Evolutionary conservation across 2,797 vertebrate genomes (phyloP).

Genomic region (Etheostoma perlongum): DNA sequence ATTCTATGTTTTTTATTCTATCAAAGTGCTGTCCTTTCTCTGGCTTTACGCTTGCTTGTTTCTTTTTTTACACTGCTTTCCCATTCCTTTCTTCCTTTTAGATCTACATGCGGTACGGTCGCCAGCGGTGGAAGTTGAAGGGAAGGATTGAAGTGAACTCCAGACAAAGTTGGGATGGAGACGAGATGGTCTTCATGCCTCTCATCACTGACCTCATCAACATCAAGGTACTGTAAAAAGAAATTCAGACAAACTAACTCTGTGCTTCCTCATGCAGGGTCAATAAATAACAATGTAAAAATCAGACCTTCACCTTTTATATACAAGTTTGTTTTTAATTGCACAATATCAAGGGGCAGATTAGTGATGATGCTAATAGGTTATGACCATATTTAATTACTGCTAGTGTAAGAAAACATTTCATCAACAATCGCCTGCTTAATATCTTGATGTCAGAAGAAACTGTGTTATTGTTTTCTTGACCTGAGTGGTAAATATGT

Average conservation of each 20-base stretch:
- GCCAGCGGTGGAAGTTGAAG: conserved; percentile 97
- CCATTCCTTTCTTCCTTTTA: conserved; percentile 53
- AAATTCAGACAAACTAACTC: background rate
- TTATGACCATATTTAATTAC: background rate
- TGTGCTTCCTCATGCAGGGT: background rate
- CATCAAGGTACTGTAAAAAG: conserved; percentile 90
- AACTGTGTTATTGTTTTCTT: background rate
- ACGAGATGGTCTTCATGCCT: conserved; percentile 95
- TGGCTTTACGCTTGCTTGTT: background rate
- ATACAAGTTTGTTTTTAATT: background rate
- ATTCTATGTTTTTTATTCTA: background rate
- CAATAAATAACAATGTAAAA: background rate
- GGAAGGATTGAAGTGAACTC: conserved; percentile 96
- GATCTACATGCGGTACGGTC: conserved; percentile 98
- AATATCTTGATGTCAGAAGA: background rate
- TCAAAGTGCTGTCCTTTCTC: background rate
- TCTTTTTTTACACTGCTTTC: background rate
- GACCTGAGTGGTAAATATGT: background rate
- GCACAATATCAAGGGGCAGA: background rate
- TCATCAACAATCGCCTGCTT: background rate
- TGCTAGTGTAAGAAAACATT: background rate
- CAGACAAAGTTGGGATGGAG: conserved; percentile 97
- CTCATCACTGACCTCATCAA: conserved; percentile 95
- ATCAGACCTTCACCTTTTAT: background rate
- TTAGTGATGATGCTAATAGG: background rate